A percentile compares a stretch with the other conserved stretches of the same genome.
phyloP scores from a whole-genome alignment of 2,888 invertebrate genomes.

The Eristalis arbustorum region DNA sequence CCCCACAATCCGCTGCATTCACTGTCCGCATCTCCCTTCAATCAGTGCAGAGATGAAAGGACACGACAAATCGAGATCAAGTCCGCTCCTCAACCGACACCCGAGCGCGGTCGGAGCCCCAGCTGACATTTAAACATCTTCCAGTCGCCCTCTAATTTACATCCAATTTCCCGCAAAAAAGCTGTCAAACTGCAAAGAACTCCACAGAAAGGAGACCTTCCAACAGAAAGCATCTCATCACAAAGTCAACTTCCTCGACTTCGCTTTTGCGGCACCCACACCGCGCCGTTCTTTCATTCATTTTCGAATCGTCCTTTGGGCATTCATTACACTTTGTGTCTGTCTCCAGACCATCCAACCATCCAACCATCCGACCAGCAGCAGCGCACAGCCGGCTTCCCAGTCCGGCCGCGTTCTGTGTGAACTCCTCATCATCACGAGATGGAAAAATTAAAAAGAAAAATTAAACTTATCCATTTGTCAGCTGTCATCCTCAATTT shows the following conservation, averaged over 20 bases:
- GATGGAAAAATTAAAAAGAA: constrained; percentile 3
- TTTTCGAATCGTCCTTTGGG: constrained; percentile 51
- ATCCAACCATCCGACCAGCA: too few species aligned
- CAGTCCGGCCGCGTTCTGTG: constrained; percentile 12
- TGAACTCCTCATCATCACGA: constrained; percentile 57
- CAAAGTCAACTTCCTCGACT: constrained; percentile 52
- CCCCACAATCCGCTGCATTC: neutral
- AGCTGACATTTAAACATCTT: constrained; percentile 24
- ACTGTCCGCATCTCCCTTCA: neutral
- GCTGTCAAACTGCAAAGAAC: constrained; percentile 31
- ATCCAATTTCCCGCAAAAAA: constrained; percentile 47
- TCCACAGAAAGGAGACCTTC: constrained; percentile 4
- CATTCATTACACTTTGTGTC: constrained; percentile 69
- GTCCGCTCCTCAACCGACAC: neutral
- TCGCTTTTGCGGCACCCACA: neutral
- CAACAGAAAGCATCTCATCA: constrained; percentile 34
- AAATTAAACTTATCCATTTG: constrained; percentile 68
- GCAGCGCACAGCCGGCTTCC: too few species aligned
- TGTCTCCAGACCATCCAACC: constrained; percentile 44
- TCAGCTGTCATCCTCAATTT: constrained; percentile 68
- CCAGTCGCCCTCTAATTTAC: constrained; percentile 47
- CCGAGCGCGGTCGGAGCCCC: neutral
- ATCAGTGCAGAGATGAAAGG: neutral
- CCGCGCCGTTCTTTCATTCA: neutral
- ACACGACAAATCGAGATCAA: neutral